Evolutionary conservation across 2,888 invertebrate species (phyloP), one percentile per base, ranked within the genome.

Genomic region (Netelia melanura): DNA sequence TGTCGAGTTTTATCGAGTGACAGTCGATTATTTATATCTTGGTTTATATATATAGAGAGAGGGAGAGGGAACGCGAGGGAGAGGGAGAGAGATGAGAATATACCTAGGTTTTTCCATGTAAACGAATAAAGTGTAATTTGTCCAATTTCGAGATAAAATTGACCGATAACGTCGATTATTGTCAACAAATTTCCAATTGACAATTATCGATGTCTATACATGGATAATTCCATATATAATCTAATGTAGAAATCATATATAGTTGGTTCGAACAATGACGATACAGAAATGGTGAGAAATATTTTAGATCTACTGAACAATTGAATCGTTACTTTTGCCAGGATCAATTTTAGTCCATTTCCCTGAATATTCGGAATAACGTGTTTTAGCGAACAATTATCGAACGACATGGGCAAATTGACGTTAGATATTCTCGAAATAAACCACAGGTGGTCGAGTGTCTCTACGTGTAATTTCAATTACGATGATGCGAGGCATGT

Each of bases 371-470:
- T 54, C 48, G 10, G 14, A 58, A 65, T 75, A 70, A 80, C 11
- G 52, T 71, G 65, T 56, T 82, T 82, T 38, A 65, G 54, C 54
- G 72, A 30, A 8, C 30, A 65, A 67, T 65, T 75, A 82, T 75
- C 75, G 78, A 82, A 71, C 38, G 17, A 54, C 62, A 17, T 38
- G 25, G 48, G 3, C 11, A 2, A 48, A 17, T 14, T 44, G 67
- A 44, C 52, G 64, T 21, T 21, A 14, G 3, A 21, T 52, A 38
- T 75, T 79, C 65, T 70, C 52, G 58, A 56, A 79, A 85, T 82
- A 61, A 75, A 71, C 10, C 48, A 8, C 21, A 8, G 43, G 25
- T 80, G 44, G 52, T 14, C 48, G 48, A 48, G 48, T 48, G 43
- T 25, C 25, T 25, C 54, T 25, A 21, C 70, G 23, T 30, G 64